Evolutionary conservation across 2,113 vertebrate species (phyloP).

Genomic region (Nycticryphes semicollaris): DNA sequence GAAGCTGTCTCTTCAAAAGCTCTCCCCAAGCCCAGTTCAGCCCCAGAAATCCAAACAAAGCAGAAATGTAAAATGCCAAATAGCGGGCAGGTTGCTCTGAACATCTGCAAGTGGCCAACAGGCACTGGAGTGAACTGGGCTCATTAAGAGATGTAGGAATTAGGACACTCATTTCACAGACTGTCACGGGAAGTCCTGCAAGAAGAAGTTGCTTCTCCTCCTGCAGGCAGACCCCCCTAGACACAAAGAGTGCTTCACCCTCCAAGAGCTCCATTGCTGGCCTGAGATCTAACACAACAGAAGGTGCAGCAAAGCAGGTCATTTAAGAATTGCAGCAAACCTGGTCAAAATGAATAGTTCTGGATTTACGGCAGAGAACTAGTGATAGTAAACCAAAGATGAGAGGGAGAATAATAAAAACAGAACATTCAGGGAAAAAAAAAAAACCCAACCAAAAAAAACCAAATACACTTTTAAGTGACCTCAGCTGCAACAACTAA

Average conservation of each 20-base stretch:
- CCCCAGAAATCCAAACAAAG: not conserved
- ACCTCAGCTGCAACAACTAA: slow-evolving; percentile 41
- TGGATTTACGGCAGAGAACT: not conserved
- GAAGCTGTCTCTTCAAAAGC: not conserved
- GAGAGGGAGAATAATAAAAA: slow-evolving; percentile 17
- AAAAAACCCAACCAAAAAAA: no score
- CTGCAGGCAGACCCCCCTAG: not conserved
- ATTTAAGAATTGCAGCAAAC: not conserved
- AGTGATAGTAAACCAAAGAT: not conserved
- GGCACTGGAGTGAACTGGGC: not conserved
- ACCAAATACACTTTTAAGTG: not conserved
- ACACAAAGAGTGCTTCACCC: not conserved
- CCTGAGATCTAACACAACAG: not conserved
- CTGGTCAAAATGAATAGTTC: not conserved
- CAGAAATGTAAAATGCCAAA: not conserved
- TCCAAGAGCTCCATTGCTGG: not conserved
- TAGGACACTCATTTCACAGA: not conserved
- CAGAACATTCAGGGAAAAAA: not conserved
- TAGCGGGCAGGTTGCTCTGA: not conserved
- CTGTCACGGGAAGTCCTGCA: not conserved
- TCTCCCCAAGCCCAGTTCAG: not conserved
- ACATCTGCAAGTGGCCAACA: not conserved
- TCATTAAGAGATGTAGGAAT: not conserved
- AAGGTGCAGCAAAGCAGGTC: not conserved
- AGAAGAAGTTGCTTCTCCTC: not conserved